Evolutionary conservation across 2,888 invertebrate species (phyloP).

Genomic region (Stenodema calcarata): DNA sequence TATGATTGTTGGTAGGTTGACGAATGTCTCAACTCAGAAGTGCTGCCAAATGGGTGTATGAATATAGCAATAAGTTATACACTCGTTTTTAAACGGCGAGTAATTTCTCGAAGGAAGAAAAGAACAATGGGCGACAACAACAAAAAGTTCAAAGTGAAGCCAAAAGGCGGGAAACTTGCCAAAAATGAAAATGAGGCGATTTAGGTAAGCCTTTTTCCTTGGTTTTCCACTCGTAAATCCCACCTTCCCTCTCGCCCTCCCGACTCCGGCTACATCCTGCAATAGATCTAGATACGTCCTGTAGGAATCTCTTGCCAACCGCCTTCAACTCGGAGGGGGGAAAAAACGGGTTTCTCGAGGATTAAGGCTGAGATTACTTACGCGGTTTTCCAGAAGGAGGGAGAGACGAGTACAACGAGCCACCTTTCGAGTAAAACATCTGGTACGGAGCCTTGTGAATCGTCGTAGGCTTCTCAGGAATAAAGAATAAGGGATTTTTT

Average conservation of each 20-base stretch:
- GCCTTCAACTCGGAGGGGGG: neutral
- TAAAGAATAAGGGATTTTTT: too few species aligned
- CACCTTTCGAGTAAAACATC: neutral
- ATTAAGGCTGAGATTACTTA: neutral
- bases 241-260: neutral
- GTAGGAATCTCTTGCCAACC: neutral
- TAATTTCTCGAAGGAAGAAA: neutral
- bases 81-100: neutral
- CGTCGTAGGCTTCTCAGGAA: too few species aligned
- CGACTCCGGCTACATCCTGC: neutral
- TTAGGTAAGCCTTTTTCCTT: conserved; percentile 35
- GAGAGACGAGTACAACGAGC: neutral
- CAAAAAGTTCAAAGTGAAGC: neutral
- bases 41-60: too few species aligned
- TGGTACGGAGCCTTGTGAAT: neutral
- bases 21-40: too few species aligned
- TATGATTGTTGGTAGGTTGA: too few species aligned
- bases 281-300: neutral
- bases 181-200: conserved; percentile 44
- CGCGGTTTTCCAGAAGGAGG: neutral
- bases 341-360: neutral
- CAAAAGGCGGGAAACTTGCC: conserved; percentile 3
- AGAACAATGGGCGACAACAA: neutral
- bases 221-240: neutral
- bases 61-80: neutral